Base-by-base conservation (phyloP, 2,797 vertebrate species). In the Monodelphis domestica region DNA sequence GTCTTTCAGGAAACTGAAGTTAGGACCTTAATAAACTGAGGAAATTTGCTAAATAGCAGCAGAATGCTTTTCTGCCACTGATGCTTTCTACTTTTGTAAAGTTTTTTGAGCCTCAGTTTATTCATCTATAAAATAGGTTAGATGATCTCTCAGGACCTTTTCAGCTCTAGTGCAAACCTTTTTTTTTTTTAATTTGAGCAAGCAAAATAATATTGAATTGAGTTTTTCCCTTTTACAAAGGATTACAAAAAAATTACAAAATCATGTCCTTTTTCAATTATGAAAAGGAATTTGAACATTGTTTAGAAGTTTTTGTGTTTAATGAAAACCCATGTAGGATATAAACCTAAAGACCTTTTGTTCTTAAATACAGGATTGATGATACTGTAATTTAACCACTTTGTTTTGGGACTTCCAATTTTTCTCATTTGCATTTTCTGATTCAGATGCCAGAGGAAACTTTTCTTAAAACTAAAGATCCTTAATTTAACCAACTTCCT, bases 201-300 rank as follows among this genome's bases (percentile, higher is more conserved):
- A 95, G 51, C 93, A 57, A 95, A 87, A 90, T 92, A 63, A 51
- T 78, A 33, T 95, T 93, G 52, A 96, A 55, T 89, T 87, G 26
- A 95, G 55, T 56, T 56, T 29, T 54, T 17, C 24, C 54, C 54
- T 14, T n/a, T n/a, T n/a, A n/a, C n/a, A n/a, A n/a, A n/a, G n/a
- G n/a, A n/a, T n/a, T n/a, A n/a, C n/a, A n/a, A n/a, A n/a, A n/a
- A n/a, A n/a, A n/a, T n/a, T n/a, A 21, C 54, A 55, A 24, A 55
- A 55, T 55, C 55, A 5, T 55, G 54, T 5, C 54, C 54, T 55
- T 55, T 55, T 24, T 15, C n/a, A 2, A 21, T 55, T 54, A 17
- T 21, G 54, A 54, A 54, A 54, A 54, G 17, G 4, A 17, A 54
- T 54, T 55, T 55, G 54, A 55, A 17, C 54, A 55, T 54, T 15